Conservation (phyloP, 2,797 vertebrate genomes). For the Melanotaenia boesemani region DNA sequence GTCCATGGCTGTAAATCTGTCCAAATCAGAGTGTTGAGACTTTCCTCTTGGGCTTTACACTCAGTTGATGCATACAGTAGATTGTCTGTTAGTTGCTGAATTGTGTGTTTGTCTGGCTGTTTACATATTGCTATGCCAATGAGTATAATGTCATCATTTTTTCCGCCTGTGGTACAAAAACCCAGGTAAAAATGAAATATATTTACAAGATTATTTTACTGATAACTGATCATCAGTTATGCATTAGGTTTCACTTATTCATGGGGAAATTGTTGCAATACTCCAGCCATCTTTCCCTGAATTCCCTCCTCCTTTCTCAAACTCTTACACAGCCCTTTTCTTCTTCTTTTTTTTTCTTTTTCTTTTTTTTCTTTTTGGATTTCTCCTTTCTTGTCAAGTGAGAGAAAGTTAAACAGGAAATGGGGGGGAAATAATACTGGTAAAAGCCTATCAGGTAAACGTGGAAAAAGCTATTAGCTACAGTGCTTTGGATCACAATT, state of each 20-base stretch:
- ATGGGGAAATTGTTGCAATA: constrained; percentile 22
- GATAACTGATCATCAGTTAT: constrained; percentile 34
- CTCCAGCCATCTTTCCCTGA: constrained; percentile 41
- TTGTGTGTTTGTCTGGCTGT: constrained; percentile 37
- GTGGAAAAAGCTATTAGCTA: constrained; percentile 57
- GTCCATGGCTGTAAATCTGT: constrained; percentile 69
- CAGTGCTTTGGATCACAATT: constrained; percentile 68
- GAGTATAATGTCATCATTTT: constrained; percentile 8
- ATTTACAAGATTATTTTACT: constrained; percentile 22
- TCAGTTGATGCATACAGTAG: constrained; percentile 43
- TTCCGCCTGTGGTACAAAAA: constrained; percentile 27
- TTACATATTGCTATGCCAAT: constrained; percentile 20
- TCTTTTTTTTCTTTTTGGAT: constrained; percentile 16
- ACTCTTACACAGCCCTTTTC: constrained; percentile 22
- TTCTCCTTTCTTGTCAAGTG: constrained; percentile 34
- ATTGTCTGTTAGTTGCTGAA: constrained; percentile 66
- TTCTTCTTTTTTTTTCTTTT: constrained; percentile 15
- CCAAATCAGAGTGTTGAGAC: constrained; percentile 49
- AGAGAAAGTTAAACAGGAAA: constrained; percentile 46
- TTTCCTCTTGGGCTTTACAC: constrained; percentile 30
- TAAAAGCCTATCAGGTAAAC: constrained; percentile 53
- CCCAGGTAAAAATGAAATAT: constrained; percentile 25
- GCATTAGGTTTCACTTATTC: constrained; percentile 30
- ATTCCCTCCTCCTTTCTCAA: constrained; percentile 35
- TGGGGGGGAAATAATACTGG: constrained; percentile 29